Base-by-base conservation (phyloP, 2,113 vertebrate species). In the Amia ocellicauda region DNA sequence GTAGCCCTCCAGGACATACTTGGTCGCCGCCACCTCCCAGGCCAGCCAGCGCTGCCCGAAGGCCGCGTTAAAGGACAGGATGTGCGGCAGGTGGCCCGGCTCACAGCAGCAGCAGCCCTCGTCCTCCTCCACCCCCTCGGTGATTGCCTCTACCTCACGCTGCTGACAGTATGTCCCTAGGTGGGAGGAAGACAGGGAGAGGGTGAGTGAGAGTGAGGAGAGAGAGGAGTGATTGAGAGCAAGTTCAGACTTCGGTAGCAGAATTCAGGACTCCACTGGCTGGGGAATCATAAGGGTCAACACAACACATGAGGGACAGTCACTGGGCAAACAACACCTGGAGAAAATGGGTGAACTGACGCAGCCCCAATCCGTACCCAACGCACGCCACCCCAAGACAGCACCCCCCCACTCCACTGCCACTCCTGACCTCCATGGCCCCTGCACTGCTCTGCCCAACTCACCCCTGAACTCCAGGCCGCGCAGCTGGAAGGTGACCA, bases 31-130 rank as follows among this genome's bases (percentile, higher is more conserved):
- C 62, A 95, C 93, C 64, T 96, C 93, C 93, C 93, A 95, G 50
- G 93, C 93, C 59, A 96, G 85, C 93, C 93, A 95, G 81, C 93
- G 93, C 84, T 96, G 93, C n/a, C 93, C 91, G 0, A 95, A 95
- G 56, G 93, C 93, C 0, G 93, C 93, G 0, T 96, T 95, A 82
- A 96, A 96, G 28, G 92, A 94, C 63, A 96, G 73, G 80, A 93
- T 87, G 67, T 93, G 90, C 0, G 93, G 93, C 61, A 95, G 81
- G 75, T 96, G 93, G 29, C 93, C 93, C 0, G 92, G 93, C 70
- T 95, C 93, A 1, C 93, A 95, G 81, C 93, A 96, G 80, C 93
- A 96, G 79, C 93, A 96, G 49, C 93, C 93, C 66, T 95, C 93
- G 0, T 95, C 93, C 72, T 95, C 93, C 67, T 95, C 93, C 60